Percentiles rank a stretch among this genome's conserved stretches.
These are phyloP conservation scores for Mormyrus iriodes DNA, from an alignment of 2,113 vertebrate genomes.

Conservation along the genomic window DNA sequence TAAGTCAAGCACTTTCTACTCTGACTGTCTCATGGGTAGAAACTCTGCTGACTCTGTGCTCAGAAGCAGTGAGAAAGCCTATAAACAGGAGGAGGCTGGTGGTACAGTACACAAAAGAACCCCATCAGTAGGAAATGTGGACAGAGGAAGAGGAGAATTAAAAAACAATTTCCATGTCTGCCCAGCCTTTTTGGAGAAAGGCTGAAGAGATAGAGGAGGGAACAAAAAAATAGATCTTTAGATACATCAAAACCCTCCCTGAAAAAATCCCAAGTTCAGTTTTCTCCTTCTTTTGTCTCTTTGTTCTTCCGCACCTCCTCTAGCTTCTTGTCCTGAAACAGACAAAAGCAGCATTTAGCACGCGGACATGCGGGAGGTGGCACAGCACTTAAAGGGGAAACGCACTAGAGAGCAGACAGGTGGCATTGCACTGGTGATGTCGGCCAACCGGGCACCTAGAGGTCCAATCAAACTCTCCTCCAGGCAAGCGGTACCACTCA, in stretches of 20 bases:
- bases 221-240: constrained; percentile 77
- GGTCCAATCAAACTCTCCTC: not conserved
- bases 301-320: constrained; percentile 96
- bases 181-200: not conserved
- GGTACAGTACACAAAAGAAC: constrained; percentile 62
- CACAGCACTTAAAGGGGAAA: not conserved
- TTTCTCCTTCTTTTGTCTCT: constrained; percentile 84
- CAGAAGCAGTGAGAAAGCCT: constrained; percentile 20
- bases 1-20: constrained; percentile 28
- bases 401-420: not conserved
- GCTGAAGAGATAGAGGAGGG: constrained; percentile 21
- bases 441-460: not conserved
- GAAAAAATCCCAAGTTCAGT: constrained; percentile 59
- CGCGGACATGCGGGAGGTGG: not conserved
- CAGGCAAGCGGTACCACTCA: not conserved
- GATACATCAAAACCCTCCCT: constrained; percentile 56
- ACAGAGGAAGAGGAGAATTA: constrained; percentile 46
- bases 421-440: not conserved
- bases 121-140: constrained; percentile 65
- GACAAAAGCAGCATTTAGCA: not conserved
- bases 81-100: constrained; percentile 62
- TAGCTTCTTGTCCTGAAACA: constrained; percentile 83
- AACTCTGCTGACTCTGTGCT: constrained; percentile 1
- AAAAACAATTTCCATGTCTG: not conserved
- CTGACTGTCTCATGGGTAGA: not conserved